Conservation (phyloP, 2,888 invertebrate genomes). For the Sinelater perroti region DNA sequence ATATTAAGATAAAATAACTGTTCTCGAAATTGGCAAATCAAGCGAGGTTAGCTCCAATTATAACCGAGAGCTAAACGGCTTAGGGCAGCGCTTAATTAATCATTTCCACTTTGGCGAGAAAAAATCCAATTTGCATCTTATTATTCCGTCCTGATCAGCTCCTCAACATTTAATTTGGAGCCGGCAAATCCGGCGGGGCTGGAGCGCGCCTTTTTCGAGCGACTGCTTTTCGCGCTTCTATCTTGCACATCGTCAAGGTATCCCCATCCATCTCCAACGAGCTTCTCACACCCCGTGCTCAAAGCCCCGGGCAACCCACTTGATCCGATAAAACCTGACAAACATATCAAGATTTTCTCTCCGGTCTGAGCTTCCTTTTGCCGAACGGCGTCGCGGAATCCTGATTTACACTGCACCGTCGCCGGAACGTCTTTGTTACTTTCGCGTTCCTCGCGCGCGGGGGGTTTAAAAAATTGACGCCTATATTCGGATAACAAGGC, state of each 20-base stretch:
- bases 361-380: conserved; percentile 42
- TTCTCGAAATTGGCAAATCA: too few relatives aligned
- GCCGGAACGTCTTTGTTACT: too few relatives aligned
- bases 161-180: conserved; percentile 16
- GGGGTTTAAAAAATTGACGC: not conserved
- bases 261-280: conserved; percentile 33
- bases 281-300: conserved; percentile 29
- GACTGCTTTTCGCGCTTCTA: conserved; percentile 32
- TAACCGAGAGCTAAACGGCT: not conserved
- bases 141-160: conserved; percentile 17
- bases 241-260: conserved; percentile 34
- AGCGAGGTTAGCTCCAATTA: too few relatives aligned
- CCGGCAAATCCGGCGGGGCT: not conserved
- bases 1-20: too few relatives aligned
- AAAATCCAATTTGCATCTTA: conserved; percentile 24
- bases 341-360: conserved; percentile 57
- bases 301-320: conserved; percentile 49
- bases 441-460: not conserved
- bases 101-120: not conserved
- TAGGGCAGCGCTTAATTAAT: conserved; percentile 8
- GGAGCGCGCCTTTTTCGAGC: conserved; percentile 12
- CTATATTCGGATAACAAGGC: not conserved
- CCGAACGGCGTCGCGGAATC: conserved; percentile 43
- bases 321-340: conserved; percentile 60
- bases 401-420: conserved; percentile 43